Evolutionary conservation across 2,113 vertebrate genomes (phyloP).

Genomic region (Eublepharis macularius): DNA sequence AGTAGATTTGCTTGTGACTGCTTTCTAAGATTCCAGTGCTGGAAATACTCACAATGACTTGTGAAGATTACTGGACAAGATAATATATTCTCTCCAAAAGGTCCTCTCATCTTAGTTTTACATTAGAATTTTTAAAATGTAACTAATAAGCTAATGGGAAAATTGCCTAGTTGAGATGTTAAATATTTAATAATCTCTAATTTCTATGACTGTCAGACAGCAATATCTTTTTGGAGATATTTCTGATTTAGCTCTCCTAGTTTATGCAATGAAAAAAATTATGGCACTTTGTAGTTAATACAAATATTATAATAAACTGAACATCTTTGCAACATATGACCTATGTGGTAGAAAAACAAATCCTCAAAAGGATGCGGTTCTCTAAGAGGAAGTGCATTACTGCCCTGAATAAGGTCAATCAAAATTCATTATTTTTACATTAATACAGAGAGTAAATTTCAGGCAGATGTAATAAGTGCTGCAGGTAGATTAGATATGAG

Average conservation of each 20-base stretch:
- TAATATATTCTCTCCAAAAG: not conserved
- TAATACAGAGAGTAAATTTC: constrained; percentile 11
- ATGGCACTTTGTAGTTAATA: constrained; percentile 1
- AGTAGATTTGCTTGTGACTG: too few relatives aligned
- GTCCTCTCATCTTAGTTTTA: not conserved
- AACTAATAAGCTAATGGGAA: not conserved
- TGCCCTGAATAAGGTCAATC: constrained; percentile 25
- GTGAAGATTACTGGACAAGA: not conserved
- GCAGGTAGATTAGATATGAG: constrained; percentile 30
- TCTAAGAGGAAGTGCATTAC: constrained; percentile 27
- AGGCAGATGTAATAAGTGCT: constrained; percentile 12
- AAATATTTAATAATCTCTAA: constrained; percentile 6
- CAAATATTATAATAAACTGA: not conserved
- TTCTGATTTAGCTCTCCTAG: not conserved
- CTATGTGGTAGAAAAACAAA: constrained; percentile 28
- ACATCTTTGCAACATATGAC: not conserved
- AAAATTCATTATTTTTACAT: constrained; percentile 38
- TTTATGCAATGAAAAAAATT: not conserved
- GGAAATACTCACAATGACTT: not conserved
- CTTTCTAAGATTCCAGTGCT: not conserved
- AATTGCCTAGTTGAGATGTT: not conserved
- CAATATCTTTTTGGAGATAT: not conserved
- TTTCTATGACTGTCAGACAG: not conserved
- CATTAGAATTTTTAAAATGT: not conserved
- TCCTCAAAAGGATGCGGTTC: constrained; percentile 27